Evolutionary conservation across 2,888 invertebrate species (phyloP).

Genomic region (Acleris emargana): DNA sequence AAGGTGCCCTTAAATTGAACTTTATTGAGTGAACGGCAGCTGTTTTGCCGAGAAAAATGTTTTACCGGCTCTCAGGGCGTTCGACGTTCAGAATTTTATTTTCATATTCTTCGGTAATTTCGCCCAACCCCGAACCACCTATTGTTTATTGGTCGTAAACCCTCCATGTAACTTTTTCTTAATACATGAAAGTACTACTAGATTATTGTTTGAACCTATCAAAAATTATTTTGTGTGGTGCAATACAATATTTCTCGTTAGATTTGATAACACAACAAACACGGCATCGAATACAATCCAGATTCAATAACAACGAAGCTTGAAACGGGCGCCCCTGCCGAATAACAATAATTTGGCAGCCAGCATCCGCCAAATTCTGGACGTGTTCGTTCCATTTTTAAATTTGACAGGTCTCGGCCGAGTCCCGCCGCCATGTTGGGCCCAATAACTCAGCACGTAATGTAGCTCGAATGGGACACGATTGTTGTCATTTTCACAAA

Average conservation of each 20-base stretch:
- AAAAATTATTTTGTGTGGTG: too few species aligned
- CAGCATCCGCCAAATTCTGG: constrained; percentile 75
- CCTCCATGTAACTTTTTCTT: neutral
- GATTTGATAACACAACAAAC: constrained; percentile 61
- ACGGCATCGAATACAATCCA: constrained; percentile 64
- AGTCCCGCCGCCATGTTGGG: constrained; percentile 50
- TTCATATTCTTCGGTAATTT: constrained; percentile 28
- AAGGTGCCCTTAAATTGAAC: constrained; percentile 61
- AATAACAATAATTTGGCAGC: constrained; percentile 82
- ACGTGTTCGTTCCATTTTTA: constrained; percentile 80
- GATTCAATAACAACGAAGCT: constrained; percentile 77
- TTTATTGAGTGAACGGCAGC: constrained; percentile 65
- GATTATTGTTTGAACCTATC: neutral
- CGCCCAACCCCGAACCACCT: constrained; percentile 15
- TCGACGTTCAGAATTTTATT: constrained; percentile 31
- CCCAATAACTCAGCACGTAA: constrained; percentile 67
- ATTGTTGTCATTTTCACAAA: constrained; percentile 80
- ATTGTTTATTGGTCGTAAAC: constrained; percentile 21
- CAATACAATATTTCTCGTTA: constrained; percentile 49
- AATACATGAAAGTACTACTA: constrained; percentile 1
- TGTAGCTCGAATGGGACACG: constrained; percentile 74
- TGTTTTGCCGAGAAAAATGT: constrained; percentile 61
- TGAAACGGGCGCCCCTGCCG: constrained; percentile 60
- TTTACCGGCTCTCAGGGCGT: constrained; percentile 52
- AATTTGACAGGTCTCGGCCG: constrained; percentile 77